Base-by-base conservation (phyloP, 2,888 invertebrate genomes). In the Crossocerus cetratus region DNA sequence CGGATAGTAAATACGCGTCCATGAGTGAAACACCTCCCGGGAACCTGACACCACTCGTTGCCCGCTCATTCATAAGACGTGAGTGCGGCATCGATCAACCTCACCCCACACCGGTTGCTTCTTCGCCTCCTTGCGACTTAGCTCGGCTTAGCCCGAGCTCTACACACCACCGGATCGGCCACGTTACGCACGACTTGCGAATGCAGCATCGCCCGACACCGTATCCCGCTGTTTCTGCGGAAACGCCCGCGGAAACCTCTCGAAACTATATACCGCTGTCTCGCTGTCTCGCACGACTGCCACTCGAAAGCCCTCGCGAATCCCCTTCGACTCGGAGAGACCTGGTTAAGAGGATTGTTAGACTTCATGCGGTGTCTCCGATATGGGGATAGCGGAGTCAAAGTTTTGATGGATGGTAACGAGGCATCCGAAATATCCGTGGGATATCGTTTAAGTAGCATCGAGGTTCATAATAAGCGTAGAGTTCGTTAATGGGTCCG, bases 41-140 rank as follows among this genome's bases (percentile, higher is more conserved):
- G 80, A 87, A 88, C 83, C 82, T 76, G 87, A 87, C 84, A 87
- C 85, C 83, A 80, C 57, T 71, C 64, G 65, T 80, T 81, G 32
- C 82, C 84, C 80, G 84, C 83, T 86, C 87, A 86, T 87, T 88
- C 86, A 86, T 87, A 87, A 87, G 83, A 84, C 80, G 79, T 74
- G 84, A 83, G 81, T 80, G 81, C 85, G 83, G 81, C 87, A 88
- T 88, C 87, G 86, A 86, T 88, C 88, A 87, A 87, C 42, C 14
- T 20, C 18, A 20, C 56, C 20, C 56, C 20, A 21, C 16, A 20
- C 56, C 20, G 20, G 54, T 54, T 18, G 14, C 49, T n/a, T 11
- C 32, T 11, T 32, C 32, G 2, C 32, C 32, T 32, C 8, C 8
- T 32, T 32, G 32, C n/a, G n/a, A 11, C 32, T 32, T 32, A 32